Base-by-base conservation (phyloP, 2,888 invertebrate genomes). In the Mesochorus sp. region DNA sequence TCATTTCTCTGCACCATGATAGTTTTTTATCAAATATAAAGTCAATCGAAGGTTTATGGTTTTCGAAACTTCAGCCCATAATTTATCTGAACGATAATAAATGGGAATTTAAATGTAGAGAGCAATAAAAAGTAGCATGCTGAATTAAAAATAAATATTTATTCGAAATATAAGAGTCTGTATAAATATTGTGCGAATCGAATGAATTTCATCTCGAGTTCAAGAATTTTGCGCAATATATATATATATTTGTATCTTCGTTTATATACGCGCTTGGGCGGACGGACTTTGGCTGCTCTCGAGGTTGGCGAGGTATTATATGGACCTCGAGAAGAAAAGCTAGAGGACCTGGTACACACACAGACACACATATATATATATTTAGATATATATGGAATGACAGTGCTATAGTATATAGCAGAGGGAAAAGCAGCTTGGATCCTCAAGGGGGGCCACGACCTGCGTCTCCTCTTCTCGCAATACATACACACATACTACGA, bases 371-470 rank as follows among this genome's bases (percentile, higher is more conserved):
- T 47, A 44, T 34, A 37, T 24, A 39, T 1, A 59, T 17, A n/a
- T n/a, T n/a, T n/a, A n/a, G n/a, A 19, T 31, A 19, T 42, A 67
- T 42, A 66, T 10, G 5, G 34, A 14, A 31, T 31, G 59, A 39
- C 12, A 67, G 42, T 39, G 39, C 6, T 12, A 39, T 42, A 28
- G 51, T 67, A 67, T 61, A 61, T 66, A 61, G 72, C 47, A 47
- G 72, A 76, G 51, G 72, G 53, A 67, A 64, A 51, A 76, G 76
- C 76, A 59, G 71, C 59, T 76, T 59, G 64, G 71, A 51, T 76
- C 72, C 76, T 67, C 61, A 19, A 51, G 76, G 59, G 49, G 34
- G 34, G 57, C 10, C 19, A 31, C 67, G 67, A 67, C 31, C 67
- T 55, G 51, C 47, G 39, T 66, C 66, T 53, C 53, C 37, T 67